A percentile compares a stretch with the other conserved stretches of the same genome.
These are phyloP conservation scores for Ornithoptera priamus DNA, from an alignment of 2,888 invertebrate species.

Conservation along the genomic window DNA sequence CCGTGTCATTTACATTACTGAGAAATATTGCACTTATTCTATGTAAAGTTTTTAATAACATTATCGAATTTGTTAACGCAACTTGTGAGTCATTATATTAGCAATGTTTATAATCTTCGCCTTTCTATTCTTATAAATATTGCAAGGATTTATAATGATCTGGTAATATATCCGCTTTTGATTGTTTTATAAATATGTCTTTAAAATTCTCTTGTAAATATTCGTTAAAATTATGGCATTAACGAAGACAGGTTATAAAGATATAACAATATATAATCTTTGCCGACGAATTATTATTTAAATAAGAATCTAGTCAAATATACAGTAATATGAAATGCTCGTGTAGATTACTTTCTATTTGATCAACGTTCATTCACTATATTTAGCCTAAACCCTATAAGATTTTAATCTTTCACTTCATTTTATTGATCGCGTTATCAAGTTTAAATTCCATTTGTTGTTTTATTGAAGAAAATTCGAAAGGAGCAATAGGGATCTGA, in stretches of 20 bases:
- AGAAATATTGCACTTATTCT: neutral
- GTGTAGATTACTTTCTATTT: constrained; percentile 40
- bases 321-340: constrained; percentile 42
- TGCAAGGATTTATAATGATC: constrained; percentile 46
- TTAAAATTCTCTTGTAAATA: constrained; percentile 27
- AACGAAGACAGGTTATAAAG: constrained; percentile 38
- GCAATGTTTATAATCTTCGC: constrained; percentile 38
- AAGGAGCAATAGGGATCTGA: no score
- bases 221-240: constrained; percentile 45
- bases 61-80: constrained; percentile 26
- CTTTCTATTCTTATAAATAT: constrained; percentile 56
- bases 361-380: neutral
- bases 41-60: neutral
- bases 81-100: constrained; percentile 17
- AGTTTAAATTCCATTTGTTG: no score
- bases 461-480: no score
- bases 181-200: constrained; percentile 39
- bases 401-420: no score
- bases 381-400: no score
- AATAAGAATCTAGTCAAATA: constrained; percentile 60
- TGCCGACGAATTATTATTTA: constrained; percentile 41
- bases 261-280: constrained; percentile 31
- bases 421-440: no score
- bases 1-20: neutral
- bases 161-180: constrained; percentile 49